Conservation (phyloP, 2,797 vertebrate species). For the Astyanax mexicanus region DNA sequence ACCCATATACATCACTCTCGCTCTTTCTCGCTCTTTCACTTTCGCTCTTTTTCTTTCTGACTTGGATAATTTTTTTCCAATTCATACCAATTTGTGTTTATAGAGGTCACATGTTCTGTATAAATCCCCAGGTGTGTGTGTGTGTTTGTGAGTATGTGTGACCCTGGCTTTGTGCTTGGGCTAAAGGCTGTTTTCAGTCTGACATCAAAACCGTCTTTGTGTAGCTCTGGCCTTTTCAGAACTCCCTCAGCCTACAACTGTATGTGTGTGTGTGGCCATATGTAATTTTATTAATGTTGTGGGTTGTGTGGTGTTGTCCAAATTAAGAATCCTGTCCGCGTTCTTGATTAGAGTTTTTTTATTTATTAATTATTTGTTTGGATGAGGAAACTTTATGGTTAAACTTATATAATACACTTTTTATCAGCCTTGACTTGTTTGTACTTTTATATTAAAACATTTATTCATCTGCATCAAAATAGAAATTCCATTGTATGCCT, state of each 20-base stretch:
- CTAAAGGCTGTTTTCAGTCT: slow-evolving; percentile 54
- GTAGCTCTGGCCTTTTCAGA: slow-evolving; percentile 25
- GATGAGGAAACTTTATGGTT: too few species aligned
- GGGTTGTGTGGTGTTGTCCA: slow-evolving; percentile 20
- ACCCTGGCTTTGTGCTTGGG: slow-evolving; percentile 41
- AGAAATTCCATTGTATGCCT: too few species aligned
- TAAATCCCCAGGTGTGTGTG: slow-evolving; percentile 38
- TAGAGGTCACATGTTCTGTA: slow-evolving; percentile 51
- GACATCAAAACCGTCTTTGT: slow-evolving; percentile 57
- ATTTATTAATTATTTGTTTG: too few species aligned
- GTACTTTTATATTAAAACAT: too few species aligned
- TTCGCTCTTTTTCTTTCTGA: slow-evolving; percentile 27
- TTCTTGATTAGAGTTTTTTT: too few species aligned
- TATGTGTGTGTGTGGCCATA: slow-evolving; percentile 29
- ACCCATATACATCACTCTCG: too few species aligned
- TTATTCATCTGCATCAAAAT: too few species aligned
- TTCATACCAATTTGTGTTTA: slow-evolving; percentile 50
- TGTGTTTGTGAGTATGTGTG: slow-evolving; percentile 9
- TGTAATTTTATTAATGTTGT: too few species aligned
- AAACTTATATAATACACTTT: too few species aligned
- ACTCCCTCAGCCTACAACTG: slow-evolving; percentile 12
- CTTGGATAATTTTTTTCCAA: slow-evolving; percentile 25
- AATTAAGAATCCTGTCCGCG: too few species aligned
- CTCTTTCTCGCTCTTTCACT: too few species aligned
- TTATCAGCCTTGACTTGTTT: too few species aligned